These are phyloP conservation scores for Micromys minutus DNA, from an alignment of 2,113 vertebrate genomes.

Conservation along the genomic window DNA sequence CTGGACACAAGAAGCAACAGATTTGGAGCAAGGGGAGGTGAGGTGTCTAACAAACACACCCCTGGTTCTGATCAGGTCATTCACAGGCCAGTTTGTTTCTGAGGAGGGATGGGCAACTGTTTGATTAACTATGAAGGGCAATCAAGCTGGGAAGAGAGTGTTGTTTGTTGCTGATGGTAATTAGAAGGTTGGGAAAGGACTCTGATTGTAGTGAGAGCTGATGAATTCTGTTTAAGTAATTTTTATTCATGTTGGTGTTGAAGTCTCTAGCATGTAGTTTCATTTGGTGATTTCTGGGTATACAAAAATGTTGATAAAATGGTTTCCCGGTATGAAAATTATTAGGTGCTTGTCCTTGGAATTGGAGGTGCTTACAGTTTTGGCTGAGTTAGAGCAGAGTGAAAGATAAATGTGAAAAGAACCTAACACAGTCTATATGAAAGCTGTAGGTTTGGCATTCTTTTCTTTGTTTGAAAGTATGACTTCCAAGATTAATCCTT, in stretches of 20 bases:
- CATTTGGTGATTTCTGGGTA: neutral
- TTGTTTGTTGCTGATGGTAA: constrained; percentile 53
- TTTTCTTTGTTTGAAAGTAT: constrained; percentile 35
- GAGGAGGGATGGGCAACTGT: constrained; percentile 18
- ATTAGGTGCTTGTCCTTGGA: neutral
- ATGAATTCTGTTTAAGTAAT: constrained; percentile 50
- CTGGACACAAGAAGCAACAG: neutral
- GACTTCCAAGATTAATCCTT: neutral
- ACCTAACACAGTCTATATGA: neutral
- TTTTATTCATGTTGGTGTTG: constrained; percentile 50
- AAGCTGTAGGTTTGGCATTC: neutral
- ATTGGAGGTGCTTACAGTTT: neutral
- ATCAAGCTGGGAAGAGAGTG: constrained; percentile 50
- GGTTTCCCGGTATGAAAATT: neutral
- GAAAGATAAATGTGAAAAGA: neutral
- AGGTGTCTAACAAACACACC: neutral
- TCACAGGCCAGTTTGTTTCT: constrained; percentile 28
- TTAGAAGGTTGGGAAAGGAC: constrained; percentile 48
- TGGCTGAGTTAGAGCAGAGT: neutral
- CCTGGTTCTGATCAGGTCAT: constrained; percentile 29
- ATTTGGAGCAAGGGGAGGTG: neutral
- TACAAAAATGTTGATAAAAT: constrained; percentile 40
- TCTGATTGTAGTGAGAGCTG: constrained; percentile 52
- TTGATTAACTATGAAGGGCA: constrained; percentile 63
- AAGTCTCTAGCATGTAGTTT: constrained; percentile 22